Conservation (phyloP, 2,888 invertebrate species). For the Tenthredo amoena region DNA sequence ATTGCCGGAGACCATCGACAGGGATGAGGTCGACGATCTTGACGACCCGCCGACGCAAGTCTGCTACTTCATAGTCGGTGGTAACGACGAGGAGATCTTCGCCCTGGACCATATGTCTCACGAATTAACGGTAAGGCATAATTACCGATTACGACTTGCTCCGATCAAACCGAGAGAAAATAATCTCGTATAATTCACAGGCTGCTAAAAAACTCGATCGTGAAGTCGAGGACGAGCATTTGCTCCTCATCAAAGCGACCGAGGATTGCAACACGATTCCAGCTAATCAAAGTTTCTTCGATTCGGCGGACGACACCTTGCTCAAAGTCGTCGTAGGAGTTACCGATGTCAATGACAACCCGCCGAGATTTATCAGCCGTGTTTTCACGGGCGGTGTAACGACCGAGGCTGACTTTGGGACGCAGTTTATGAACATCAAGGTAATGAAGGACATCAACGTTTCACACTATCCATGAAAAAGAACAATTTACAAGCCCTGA, state of each 20-base stretch:
- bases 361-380: conserved; percentile 89
- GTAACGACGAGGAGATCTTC: conserved; percentile 88
- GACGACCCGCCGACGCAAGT: conserved; percentile 90
- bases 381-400: conserved; percentile 97
- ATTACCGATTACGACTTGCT: neutral
- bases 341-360: conserved; percentile 94
- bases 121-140: conserved; percentile 81
- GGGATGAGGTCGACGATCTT: conserved; percentile 91
- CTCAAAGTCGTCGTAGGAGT: conserved; percentile 86
- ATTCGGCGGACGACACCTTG: conserved; percentile 84
- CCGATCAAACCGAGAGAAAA: neutral
- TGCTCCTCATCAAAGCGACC: conserved; percentile 88
- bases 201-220: conserved; percentile 86
- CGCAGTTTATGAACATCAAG: conserved; percentile 91
- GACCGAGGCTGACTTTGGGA: conserved; percentile 94
- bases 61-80: conserved; percentile 95
- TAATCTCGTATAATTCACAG: conserved; percentile 68
- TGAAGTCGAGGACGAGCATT: conserved; percentile 85
- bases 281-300: conserved; percentile 80
- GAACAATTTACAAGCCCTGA: neutral
- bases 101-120: conserved; percentile 87
- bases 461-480: neutral
- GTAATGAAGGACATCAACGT: conserved; percentile 76
- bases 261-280: conserved; percentile 88
- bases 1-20: conserved; percentile 90